Evolutionary conservation across 2,113 vertebrate species (phyloP).

Genomic region (Mesembrinibis cayennensis): DNA sequence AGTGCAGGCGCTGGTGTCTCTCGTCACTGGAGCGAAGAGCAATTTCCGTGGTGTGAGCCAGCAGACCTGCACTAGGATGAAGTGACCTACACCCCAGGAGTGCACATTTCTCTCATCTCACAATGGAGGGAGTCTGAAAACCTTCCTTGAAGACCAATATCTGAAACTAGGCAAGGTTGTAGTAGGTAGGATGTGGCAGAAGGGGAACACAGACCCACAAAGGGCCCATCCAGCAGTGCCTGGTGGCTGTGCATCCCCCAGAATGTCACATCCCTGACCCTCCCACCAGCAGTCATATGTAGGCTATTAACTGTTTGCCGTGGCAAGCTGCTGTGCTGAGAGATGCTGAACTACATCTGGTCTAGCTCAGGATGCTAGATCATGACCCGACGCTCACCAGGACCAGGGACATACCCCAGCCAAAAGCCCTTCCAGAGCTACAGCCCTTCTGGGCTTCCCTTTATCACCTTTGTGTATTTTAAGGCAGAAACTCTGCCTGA

Average conservation of each 20-base stretch:
- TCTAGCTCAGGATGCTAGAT: not conserved
- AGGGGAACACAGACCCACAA: not conserved
- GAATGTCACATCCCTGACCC: not conserved
- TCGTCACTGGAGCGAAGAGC: not conserved
- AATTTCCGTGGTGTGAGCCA: not conserved
- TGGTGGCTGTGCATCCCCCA: not conserved
- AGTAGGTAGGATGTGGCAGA: fast-evolving
- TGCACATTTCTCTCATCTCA: not conserved
- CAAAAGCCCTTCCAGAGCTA: not conserved
- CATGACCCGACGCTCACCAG: fast-evolving
- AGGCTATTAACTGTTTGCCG: not conserved
- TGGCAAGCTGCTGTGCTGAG: not conserved
- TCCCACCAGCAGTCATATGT: not conserved
- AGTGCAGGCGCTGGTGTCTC: not conserved
- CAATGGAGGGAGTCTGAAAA: not conserved
- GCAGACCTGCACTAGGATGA: not conserved
- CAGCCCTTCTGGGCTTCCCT: not conserved
- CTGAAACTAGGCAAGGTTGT: not conserved
- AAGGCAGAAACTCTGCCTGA: not conserved
- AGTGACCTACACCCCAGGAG: not conserved
- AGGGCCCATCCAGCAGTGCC: not conserved
- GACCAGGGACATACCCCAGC: not conserved
- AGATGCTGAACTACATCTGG: not conserved
- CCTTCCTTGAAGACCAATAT: not conserved
- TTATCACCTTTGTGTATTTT: not conserved